Percentiles rank a stretch among this genome's conserved stretches.
Conservation (phyloP, 2,888 invertebrate species). For the Tryphoninae sp. region DNA sequence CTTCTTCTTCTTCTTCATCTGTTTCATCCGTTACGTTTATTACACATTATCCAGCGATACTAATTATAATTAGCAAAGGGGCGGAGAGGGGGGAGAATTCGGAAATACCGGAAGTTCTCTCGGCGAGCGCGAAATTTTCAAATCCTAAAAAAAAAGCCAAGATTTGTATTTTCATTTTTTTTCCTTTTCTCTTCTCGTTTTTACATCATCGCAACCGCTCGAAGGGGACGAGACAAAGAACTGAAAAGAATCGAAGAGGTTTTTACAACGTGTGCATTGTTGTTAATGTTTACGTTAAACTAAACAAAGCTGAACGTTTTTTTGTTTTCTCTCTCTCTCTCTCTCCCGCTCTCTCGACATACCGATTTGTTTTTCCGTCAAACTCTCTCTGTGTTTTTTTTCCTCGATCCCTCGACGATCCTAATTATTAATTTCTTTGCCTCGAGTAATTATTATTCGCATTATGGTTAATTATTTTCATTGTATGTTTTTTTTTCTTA, state of each 20-base stretch:
- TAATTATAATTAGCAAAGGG: slow-evolving; percentile 57
- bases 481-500: slow-evolving; percentile 16
- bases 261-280: background rate
- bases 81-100: background rate
- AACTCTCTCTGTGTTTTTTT: background rate
- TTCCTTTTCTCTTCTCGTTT: background rate
- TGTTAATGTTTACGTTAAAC: background rate
- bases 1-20: slow-evolving; percentile 15
- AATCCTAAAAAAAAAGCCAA: slow-evolving; percentile 42
- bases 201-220: background rate
- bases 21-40: slow-evolving; percentile 54
- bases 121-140: slow-evolving; percentile 42
- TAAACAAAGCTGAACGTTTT: background rate
- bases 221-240: background rate
- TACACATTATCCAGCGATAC: slow-evolving; percentile 60
- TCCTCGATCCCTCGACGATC: background rate
- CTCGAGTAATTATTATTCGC: slow-evolving; percentile 28
- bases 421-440: slow-evolving; percentile 34
- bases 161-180: slow-evolving; percentile 46
- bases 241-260: background rate
- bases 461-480: slow-evolving; percentile 35
- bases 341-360: too few relatives aligned
- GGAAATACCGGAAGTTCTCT: slow-evolving; percentile 49
- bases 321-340: slow-evolving; percentile 12
- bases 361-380: background rate